Conservation (phyloP, 53 echinoderm and acorn worm genomes). For the Astropecten irregularis region DNA sequence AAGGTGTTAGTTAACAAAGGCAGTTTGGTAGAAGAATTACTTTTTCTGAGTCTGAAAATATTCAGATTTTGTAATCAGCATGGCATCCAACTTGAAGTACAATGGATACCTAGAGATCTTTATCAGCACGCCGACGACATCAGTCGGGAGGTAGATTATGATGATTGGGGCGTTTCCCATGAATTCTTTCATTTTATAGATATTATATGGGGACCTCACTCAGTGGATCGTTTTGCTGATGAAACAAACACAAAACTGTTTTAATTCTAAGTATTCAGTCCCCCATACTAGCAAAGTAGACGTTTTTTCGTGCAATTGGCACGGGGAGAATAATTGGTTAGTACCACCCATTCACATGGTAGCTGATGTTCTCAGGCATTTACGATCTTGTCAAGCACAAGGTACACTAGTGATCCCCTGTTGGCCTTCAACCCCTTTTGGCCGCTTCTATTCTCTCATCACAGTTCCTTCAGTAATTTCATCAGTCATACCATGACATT, state of each 20-base stretch:
- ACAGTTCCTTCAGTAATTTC: background rate
- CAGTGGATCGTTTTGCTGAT: conserved; percentile 51
- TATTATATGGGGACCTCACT: conserved; percentile 49
- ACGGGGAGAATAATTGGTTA: conserved; percentile 8
- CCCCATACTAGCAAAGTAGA: background rate
- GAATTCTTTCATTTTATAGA: conserved; percentile 35
- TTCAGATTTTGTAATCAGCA: background rate
- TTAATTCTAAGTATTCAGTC: conserved; percentile 1
- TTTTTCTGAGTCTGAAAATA: background rate
- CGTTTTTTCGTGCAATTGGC: conserved; percentile 10
- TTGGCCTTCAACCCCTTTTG: conserved; percentile 9
- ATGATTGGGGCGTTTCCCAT: conserved; percentile 3
- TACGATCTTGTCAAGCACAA: background rate
- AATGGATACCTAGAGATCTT: conserved; percentile 9
- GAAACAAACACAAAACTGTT: conserved; percentile 11
- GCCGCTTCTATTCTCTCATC: conserved; percentile 13
- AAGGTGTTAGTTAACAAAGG: conserved; percentile 5
- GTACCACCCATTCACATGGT: conserved; percentile 17
- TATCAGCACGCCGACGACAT: background rate
- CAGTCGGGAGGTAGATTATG: conserved; percentile 7
- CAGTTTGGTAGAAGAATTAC: background rate
- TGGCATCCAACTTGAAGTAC: background rate
- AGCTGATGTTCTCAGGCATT: background rate
- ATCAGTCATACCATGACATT: background rate
- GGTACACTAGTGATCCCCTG: conserved; percentile 15